phyloP scores from a whole-genome alignment of 2,888 invertebrate genomes.

The Agonopterix subpropinquella region DNA sequence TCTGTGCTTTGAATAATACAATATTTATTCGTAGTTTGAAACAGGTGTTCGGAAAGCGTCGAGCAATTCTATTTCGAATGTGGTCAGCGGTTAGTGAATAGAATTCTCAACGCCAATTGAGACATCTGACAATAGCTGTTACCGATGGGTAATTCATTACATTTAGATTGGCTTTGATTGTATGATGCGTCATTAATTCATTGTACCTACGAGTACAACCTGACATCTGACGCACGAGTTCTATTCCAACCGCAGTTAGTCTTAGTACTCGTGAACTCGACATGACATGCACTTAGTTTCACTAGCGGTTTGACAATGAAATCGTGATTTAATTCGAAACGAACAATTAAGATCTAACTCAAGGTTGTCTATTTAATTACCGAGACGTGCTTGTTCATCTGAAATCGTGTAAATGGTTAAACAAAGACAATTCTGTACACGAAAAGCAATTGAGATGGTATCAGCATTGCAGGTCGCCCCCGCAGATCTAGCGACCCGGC shows the following conservation, averaged over 20 bases:
- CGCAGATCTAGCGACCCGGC: constrained; percentile 22
- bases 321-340: too few relatives aligned
- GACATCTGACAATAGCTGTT: constrained; percentile 1
- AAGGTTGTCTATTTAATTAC: neutral
- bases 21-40: neutral
- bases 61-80: too few relatives aligned
- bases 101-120: constrained; percentile 1
- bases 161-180: constrained; percentile 3
- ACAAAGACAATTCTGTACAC: too few relatives aligned
- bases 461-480: constrained; percentile 31
- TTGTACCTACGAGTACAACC: too few relatives aligned
- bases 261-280: too few relatives aligned
- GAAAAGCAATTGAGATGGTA: constrained; percentile 27
- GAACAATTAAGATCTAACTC: neutral
- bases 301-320: too few relatives aligned
- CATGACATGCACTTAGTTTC: too few relatives aligned
- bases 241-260: too few relatives aligned
- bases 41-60: too few relatives aligned
- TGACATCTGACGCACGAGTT: too few relatives aligned
- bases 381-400: too few relatives aligned
- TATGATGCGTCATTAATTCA: constrained; percentile 5
- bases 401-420: too few relatives aligned
- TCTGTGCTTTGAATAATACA: neutral
- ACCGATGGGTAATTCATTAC: constrained; percentile 9
- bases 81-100: neutral